phyloP scores from a whole-genome alignment of 2,888 invertebrate genomes.

The Xestoiulus laeticollis region DNA sequence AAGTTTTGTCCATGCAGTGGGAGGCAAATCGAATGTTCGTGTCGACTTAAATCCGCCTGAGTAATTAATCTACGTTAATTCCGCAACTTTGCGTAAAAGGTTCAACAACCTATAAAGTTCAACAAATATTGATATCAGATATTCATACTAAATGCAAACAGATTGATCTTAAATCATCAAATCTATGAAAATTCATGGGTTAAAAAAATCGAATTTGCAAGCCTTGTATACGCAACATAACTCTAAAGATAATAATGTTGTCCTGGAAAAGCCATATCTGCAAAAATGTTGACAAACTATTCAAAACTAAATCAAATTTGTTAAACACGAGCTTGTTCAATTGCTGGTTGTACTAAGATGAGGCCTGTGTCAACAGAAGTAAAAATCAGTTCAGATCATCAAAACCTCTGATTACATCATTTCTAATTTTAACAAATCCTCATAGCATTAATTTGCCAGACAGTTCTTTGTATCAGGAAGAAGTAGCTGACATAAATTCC shows the following conservation, averaged over 20 bases:
- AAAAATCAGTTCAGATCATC: not conserved
- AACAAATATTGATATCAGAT: not conserved
- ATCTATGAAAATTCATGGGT: no score
- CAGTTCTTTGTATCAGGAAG: not conserved
- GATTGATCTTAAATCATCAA: no score
- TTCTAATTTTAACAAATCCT: not conserved
- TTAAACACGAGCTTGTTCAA: not conserved
- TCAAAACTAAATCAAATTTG: not conserved
- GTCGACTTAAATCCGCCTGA: not conserved
- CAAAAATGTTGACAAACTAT: not conserved
- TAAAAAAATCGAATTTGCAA: no score
- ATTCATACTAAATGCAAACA: no score
- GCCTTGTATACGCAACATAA: no score
- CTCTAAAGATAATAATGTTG: no score
- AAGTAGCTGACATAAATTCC: not conserved
- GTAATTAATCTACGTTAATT: not conserved
- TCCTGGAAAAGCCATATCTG: not conserved
- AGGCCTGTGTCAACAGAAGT: no score
- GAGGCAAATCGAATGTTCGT: not conserved
- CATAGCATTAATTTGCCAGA: not conserved
- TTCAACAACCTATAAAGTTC: not conserved
- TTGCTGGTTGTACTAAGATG: no score
- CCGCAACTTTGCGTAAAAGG: not conserved
- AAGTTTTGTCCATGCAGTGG: not conserved
- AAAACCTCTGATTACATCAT: not conserved